A percentile compares a stretch with the other conserved stretches of the same genome.
Evolutionary conservation across 2,797 vertebrate genomes (phyloP).

Genomic region (Buceros bicornis): DNA sequence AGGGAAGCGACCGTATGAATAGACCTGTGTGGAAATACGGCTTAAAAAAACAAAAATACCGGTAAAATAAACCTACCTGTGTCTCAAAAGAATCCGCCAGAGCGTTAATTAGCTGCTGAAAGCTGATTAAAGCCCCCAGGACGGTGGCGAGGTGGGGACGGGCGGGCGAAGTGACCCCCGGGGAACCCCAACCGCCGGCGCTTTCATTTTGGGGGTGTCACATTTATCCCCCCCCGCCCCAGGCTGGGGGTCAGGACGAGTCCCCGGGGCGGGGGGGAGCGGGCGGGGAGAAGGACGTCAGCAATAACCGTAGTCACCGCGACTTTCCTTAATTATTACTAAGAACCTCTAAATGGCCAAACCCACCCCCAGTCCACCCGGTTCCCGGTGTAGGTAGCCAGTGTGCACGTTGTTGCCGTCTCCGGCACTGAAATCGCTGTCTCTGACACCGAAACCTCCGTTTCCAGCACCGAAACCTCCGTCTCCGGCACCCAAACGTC

Average conservation of each 20-base stretch:
- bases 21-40: neutral
- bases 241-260: neutral
- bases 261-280: neutral
- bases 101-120: neutral
- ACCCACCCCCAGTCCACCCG: neutral
- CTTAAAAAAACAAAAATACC: neutral
- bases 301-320: constrained; percentile 65
- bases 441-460: neutral
- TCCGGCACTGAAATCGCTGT: neutral
- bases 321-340: constrained; percentile 69
- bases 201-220: accelerated
- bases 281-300: constrained; percentile 44
- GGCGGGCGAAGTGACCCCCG: accelerated
- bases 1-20: neutral
- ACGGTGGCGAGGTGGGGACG: accelerated
- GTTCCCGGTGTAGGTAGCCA: neutral
- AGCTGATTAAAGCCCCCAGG: neutral
- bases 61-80: constrained; percentile 56
- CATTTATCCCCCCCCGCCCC: neutral
- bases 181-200: accelerated
- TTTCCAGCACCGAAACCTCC: neutral
- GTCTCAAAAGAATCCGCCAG: neutral
- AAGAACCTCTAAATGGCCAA: constrained; percentile 15
- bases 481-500: neutral
- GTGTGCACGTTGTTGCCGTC: neutral